A percentile compares a stretch with the other conserved stretches of the same genome.
phyloP scores from a whole-genome alignment of 2,797 vertebrate genomes.

The Clangula hyemalis region DNA sequence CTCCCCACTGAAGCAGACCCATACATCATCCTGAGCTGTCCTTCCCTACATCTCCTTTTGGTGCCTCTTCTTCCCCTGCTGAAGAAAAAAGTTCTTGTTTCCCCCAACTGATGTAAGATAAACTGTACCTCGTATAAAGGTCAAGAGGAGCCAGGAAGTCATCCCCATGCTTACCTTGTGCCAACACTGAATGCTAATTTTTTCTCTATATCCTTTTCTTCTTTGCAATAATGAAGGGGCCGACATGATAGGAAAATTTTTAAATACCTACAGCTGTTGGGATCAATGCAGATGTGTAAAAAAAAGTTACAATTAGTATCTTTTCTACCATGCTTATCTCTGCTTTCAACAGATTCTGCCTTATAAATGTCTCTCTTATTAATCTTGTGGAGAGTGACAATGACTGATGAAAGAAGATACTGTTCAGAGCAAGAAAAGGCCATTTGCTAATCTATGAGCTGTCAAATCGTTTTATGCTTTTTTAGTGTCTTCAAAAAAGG shows the following conservation, averaged over 20 bases:
- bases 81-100: background rate
- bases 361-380: conserved; percentile 10
- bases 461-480: background rate
- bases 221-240: background rate
- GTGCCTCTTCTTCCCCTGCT: background rate
- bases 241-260: conserved; percentile 23
- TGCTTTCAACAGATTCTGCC: conserved; percentile 34
- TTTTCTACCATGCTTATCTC: conserved; percentile 36
- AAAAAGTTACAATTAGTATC: conserved; percentile 38
- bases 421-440: background rate
- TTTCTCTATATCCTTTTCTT: background rate
- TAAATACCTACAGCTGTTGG: conserved; percentile 69
- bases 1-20: conserved; percentile 57
- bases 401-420: conserved; percentile 4
- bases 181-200: background rate
- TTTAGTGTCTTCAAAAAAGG: background rate
- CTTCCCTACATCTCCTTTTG: conserved; percentile 9
- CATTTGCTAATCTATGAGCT: background rate
- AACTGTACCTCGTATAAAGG: background rate
- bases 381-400: conserved; percentile 4
- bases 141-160: background rate
- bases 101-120: background rate
- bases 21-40: background rate
- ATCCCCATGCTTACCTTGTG: background rate
- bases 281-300: background rate